Evolutionary conservation across 2,888 invertebrate genomes (phyloP).

Genomic region (Perizoma flavofasciatum): DNA sequence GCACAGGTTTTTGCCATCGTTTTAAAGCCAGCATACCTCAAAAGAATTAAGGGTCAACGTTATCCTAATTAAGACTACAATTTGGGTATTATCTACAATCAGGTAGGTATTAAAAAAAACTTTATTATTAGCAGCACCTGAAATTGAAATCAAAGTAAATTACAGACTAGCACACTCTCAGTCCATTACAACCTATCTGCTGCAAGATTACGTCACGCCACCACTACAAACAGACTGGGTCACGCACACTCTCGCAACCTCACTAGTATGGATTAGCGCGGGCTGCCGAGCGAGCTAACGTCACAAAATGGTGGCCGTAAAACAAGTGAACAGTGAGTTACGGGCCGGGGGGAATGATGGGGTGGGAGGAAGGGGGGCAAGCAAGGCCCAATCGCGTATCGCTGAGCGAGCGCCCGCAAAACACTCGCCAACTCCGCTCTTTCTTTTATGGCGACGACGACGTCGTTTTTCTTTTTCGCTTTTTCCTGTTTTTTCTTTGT

Average conservation of each 20-base stretch:
- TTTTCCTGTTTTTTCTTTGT: slow-evolving; percentile 71
- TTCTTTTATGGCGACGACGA: slow-evolving; percentile 78
- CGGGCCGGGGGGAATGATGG: slow-evolving; percentile 60
- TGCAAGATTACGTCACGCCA: slow-evolving; percentile 38
- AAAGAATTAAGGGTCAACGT: no score
- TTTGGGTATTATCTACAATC: no score
- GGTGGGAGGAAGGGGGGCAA: slow-evolving; percentile 50
- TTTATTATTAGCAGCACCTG: not conserved
- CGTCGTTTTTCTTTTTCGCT: slow-evolving; percentile 80
- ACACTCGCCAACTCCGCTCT: slow-evolving; percentile 80
- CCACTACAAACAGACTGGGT: slow-evolving; percentile 51
- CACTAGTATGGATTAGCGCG: slow-evolving; percentile 71
- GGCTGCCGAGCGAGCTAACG: slow-evolving; percentile 78
- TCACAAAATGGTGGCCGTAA: slow-evolving; percentile 84
- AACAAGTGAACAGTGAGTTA: slow-evolving; percentile 84
- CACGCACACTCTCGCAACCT: slow-evolving; percentile 61
- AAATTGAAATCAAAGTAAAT: slow-evolving; percentile 3
- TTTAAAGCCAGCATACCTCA: no score
- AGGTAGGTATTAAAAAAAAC: no score
- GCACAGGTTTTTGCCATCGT: no score
- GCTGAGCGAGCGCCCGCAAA: slow-evolving; percentile 71
- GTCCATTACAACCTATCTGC: slow-evolving; percentile 31
- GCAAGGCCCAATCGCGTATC: slow-evolving; percentile 70
- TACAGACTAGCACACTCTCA: slow-evolving; percentile 6
- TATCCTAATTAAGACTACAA: no score